A percentile compares a stretch with the other conserved stretches of the same genome.
phyloP scores from a whole-genome alignment of 23 tunicate genomes.

The Styela plicata region DNA sequence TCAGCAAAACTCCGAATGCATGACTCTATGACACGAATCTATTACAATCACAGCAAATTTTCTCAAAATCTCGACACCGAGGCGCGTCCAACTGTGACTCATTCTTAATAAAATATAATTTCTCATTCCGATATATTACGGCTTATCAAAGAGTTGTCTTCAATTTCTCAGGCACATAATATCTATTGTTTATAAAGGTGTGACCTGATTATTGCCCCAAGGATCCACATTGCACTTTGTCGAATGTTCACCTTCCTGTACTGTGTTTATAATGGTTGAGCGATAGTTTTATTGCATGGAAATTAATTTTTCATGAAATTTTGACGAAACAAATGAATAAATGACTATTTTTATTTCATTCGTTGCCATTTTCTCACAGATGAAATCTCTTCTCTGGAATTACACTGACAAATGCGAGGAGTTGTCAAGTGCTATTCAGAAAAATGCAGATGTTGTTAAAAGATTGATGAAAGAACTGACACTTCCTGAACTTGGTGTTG shows the following conservation, averaged over 20 bases:
- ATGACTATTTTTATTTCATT: background rate
- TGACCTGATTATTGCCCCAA: background rate
- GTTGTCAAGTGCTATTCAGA: conserved; percentile 14
- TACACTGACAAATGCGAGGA: conserved; percentile 32
- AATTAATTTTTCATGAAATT: background rate
- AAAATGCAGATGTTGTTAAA: background rate
- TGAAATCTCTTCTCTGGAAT: conserved; percentile 39
- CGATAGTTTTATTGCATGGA: too few relatives aligned
- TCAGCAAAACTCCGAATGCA: too few relatives aligned
- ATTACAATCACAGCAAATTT: too few relatives aligned
- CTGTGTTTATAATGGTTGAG: too few relatives aligned
- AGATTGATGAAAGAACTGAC: conserved; percentile 38
- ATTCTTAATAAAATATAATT: too few relatives aligned
- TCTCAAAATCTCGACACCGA: too few relatives aligned
- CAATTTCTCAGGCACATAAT: background rate
- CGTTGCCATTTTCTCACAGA: conserved; percentile 15
- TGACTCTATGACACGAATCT: too few relatives aligned
- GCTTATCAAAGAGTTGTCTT: too few relatives aligned
- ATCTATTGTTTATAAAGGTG: background rate
- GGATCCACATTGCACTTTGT: background rate
- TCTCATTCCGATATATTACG: too few relatives aligned
- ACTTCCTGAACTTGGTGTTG: conserved; percentile 33
- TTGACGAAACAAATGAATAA: background rate
- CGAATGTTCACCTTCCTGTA: too few relatives aligned
- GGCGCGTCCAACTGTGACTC: too few relatives aligned